Evolutionary conservation across 2,888 invertebrate species (phyloP).

Genomic region (Parnassius mnemosyne): DNA sequence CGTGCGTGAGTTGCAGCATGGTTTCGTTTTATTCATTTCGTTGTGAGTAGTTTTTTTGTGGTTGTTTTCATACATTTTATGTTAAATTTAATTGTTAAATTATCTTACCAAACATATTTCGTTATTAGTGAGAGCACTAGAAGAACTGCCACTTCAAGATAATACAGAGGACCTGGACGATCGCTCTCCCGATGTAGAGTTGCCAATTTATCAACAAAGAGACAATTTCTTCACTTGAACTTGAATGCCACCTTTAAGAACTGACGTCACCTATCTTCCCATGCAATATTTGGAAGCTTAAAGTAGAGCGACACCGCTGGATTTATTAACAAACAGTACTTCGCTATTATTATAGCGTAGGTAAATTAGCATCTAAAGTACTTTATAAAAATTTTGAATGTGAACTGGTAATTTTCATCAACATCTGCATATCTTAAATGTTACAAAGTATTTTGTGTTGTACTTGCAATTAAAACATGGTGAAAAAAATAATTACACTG

Average conservation of each 20-base stretch:
- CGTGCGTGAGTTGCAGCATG: conserved; percentile 66
- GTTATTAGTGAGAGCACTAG: conserved; percentile 86
- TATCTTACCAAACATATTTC: conserved; percentile 16
- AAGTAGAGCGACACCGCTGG: neutral
- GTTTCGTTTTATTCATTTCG: conserved; percentile 75
- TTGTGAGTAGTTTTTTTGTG: conserved; percentile 71
- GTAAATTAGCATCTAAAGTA: too few relatives aligned
- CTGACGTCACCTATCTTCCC: too few relatives aligned
- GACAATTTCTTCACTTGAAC: conserved; percentile 88
- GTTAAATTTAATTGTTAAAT: conserved; percentile 26
- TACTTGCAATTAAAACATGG: too few relatives aligned
- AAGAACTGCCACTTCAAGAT: conserved; percentile 83
- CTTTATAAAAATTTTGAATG: neutral
- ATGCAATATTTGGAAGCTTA: too few relatives aligned
- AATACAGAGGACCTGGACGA: conserved; percentile 84
- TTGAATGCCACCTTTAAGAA: neutral
- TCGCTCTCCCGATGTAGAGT: conserved; percentile 87
- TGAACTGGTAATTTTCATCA: conserved; percentile 17
- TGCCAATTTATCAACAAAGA: conserved; percentile 92
- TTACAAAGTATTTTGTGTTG: too few relatives aligned
- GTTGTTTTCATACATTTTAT: conserved; percentile 32
- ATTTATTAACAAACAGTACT: neutral
- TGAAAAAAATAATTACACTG: too few relatives aligned
- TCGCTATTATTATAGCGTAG: too few relatives aligned
- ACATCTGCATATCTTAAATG: conserved; percentile 15